Conservation (phyloP, 1,140 invertebrate genomes). For the Lordiphosa clarofinis region DNA sequence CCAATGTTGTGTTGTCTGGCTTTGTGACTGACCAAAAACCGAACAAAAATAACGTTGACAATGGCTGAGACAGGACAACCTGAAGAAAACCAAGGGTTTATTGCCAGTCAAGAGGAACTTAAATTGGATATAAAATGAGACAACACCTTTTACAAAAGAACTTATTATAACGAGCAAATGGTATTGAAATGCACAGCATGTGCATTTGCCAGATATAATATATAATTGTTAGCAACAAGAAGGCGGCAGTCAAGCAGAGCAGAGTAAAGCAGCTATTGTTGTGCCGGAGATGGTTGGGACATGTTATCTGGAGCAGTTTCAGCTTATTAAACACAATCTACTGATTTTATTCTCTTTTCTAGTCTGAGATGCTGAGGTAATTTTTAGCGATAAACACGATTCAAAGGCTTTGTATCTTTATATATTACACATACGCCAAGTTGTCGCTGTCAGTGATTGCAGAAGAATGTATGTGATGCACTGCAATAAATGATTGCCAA, state of each 20-base stretch:
- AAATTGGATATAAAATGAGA: constrained; percentile 12
- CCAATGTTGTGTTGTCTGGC: constrained; percentile 30
- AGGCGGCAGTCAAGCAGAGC: neutral
- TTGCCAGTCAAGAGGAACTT: neutral
- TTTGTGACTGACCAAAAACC: constrained; percentile 22
- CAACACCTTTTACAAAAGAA: neutral
- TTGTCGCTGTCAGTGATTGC: too few species aligned
- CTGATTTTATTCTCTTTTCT: constrained; percentile 6
- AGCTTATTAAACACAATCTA: constrained; percentile 19
- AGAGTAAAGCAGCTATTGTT: neutral
- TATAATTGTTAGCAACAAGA: constrained; percentile 12
- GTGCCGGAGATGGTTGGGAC: constrained; percentile 1
- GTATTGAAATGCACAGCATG: constrained; percentile 45
- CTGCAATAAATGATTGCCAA: too few species aligned
- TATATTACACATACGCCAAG: too few species aligned
- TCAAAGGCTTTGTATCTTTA: neutral
- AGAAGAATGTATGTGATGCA: too few species aligned
- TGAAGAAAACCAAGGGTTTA: too few species aligned
- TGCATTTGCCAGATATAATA: constrained; percentile 26
- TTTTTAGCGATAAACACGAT: constrained; percentile 18
- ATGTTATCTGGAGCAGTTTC: constrained; percentile 15
- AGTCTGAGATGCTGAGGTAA: constrained; percentile 7
- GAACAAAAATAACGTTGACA: constrained; percentile 27
- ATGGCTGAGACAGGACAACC: constrained; percentile 5
- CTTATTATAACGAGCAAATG: constrained; percentile 23